Percentiles rank a stretch among this genome's conserved stretches.
Conservation (phyloP, 2,113 vertebrate species). For the Tetrao urogallus region DNA sequence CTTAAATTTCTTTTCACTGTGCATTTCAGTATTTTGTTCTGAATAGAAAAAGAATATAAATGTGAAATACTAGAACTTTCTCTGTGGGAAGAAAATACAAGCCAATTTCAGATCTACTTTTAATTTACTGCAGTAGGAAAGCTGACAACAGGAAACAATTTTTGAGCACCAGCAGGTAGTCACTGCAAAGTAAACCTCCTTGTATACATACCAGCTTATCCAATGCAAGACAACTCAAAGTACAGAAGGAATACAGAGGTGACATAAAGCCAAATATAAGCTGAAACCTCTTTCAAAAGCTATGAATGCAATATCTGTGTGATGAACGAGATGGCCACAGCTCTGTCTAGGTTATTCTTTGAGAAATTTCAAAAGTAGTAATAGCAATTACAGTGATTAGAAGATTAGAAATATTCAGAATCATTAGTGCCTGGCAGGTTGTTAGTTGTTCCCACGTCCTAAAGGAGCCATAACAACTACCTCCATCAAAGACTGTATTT, state of each 20-base stretch:
- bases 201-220: background rate
- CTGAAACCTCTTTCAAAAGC: background rate
- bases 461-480: background rate
- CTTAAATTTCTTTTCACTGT: background rate
- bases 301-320: background rate
- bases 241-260: background rate
- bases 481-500: background rate
- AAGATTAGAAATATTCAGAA: background rate
- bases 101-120: background rate
- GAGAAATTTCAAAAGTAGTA: background rate
- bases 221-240: accelerated
- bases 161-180: background rate
- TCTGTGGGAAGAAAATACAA: background rate
- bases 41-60: background rate
- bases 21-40: background rate
- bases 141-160: background rate
- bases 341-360: background rate
- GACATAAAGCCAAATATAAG: background rate
- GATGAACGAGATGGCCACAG: background rate
- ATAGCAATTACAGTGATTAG: background rate
- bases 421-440: background rate
- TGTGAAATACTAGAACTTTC: background rate
- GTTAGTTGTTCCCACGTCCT: background rate
- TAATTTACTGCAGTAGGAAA: background rate
- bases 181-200: accelerated